Conservation (phyloP, 2,888 invertebrate genomes). For the Bimastos eiseni region DNA sequence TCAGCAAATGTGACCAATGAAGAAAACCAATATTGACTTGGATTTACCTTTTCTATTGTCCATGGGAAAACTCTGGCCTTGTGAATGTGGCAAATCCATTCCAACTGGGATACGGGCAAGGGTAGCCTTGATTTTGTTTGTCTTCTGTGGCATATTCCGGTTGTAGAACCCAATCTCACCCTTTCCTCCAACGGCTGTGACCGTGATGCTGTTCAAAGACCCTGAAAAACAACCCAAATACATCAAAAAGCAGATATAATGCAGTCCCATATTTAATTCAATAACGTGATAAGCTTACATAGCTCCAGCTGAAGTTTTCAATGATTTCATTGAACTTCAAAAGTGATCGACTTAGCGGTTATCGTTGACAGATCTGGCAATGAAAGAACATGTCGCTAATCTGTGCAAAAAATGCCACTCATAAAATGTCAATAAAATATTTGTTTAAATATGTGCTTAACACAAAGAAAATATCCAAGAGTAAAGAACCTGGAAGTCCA, state of each 20-base stretch:
- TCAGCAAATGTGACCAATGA: neutral
- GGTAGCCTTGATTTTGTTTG: conserved; percentile 62
- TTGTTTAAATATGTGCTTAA: neutral
- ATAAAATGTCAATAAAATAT: too few species aligned
- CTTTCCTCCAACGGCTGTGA: conserved; percentile 46
- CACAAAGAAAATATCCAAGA: neutral
- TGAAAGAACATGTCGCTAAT: too few species aligned
- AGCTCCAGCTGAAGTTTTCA: too few species aligned
- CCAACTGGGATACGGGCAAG: conserved; percentile 62
- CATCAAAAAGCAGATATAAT: neutral
- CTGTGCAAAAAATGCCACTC: too few species aligned
- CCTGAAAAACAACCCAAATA: neutral
- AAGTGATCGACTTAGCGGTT: too few species aligned
- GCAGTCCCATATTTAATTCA: neutral
- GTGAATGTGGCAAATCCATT: conserved; percentile 45
- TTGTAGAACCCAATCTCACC: conserved; percentile 56
- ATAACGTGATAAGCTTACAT: neutral
- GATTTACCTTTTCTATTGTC: conserved; percentile 9
- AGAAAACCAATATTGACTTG: neutral
- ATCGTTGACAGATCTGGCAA: too few species aligned
- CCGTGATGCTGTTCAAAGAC: neutral
- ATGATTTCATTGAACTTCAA: too few species aligned
- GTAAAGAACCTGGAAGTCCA: conserved; percentile 16
- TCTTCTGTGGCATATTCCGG: conserved; percentile 48
- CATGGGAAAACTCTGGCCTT: neutral